Conservation (phyloP, 2,113 vertebrate species). For the Campylomormyrus tamandua region DNA sequence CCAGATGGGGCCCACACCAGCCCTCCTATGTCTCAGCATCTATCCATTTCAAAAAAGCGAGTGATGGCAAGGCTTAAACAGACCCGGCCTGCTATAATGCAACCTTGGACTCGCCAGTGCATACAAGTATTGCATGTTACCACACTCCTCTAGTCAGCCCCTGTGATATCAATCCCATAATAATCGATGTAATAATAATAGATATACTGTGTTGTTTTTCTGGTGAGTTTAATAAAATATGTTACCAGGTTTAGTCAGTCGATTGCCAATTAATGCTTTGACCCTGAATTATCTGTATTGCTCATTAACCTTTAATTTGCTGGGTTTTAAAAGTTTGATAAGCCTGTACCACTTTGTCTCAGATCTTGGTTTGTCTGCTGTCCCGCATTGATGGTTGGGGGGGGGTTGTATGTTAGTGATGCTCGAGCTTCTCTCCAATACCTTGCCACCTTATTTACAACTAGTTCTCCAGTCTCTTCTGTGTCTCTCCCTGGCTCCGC, state of each 20-base stretch:
- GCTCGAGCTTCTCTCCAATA: not conserved
- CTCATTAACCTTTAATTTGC: not conserved
- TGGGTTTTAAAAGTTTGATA: not conserved
- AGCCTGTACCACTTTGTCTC: not conserved
- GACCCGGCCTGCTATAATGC: not conserved
- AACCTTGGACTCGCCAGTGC: not conserved
- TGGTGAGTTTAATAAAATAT: not conserved
- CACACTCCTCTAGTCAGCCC: not conserved
- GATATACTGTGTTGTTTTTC: not conserved
- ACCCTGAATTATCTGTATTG: not conserved
- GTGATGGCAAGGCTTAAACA: not conserved
- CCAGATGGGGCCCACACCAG: slow-evolving; percentile 47
- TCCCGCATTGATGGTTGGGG: not conserved
- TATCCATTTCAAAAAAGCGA: slow-evolving; percentile 28
- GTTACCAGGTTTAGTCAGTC: not conserved
- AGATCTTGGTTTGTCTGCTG: not conserved
- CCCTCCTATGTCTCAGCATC: not conserved
- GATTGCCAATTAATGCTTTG: not conserved
- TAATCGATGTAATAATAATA: not conserved
- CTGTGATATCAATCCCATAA: not conserved
- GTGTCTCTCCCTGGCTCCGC: not conserved
- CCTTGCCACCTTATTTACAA: not conserved
- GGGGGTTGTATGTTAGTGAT: not conserved
- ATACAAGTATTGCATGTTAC: not conserved
- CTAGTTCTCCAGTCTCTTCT: slow-evolving; percentile 13